phyloP scores from a whole-genome alignment of 2,888 invertebrate species.

The Gastracanthus pulcherrimus region DNA sequence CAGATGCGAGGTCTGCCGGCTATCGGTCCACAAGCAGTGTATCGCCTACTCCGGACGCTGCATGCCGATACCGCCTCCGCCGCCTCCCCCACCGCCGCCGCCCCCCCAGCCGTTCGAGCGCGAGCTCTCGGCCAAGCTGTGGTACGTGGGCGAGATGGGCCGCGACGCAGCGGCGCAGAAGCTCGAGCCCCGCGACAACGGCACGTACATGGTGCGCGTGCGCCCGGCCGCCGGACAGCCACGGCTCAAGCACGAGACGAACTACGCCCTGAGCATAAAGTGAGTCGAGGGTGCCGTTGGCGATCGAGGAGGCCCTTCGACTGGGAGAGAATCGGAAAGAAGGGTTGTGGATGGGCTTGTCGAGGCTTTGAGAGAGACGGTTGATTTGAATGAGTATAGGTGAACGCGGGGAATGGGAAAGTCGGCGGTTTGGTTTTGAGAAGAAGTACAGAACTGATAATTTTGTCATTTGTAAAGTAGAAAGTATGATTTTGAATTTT shows the following conservation, averaged over 20 bases:
- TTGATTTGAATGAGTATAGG: no score
- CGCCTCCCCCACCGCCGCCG: slow-evolving; percentile 81
- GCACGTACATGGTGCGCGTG: slow-evolving; percentile 91
- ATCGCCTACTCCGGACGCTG: slow-evolving; percentile 89
- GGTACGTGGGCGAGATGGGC: slow-evolving; percentile 94
- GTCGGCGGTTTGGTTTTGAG: no score
- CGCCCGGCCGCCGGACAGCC: slow-evolving; percentile 85
- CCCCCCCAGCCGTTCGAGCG: slow-evolving; percentile 80
- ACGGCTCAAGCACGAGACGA: slow-evolving; percentile 82
- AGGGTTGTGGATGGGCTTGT: no score
- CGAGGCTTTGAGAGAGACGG: no score
- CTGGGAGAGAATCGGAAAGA: no score
- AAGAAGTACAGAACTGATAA: no score
- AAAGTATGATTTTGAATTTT: no score
- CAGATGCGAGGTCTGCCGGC: slow-evolving; percentile 88
- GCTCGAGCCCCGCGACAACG: slow-evolving; percentile 88
- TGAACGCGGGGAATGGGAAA: no score
- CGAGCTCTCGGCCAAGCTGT: slow-evolving; percentile 77
- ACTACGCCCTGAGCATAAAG: slow-evolving; percentile 92
- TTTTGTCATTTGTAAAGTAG: no score
- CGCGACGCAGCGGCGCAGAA: slow-evolving; percentile 87
- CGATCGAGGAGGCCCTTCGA: no score
- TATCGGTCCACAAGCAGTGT: slow-evolving; percentile 93
- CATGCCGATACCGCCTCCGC: slow-evolving; percentile 79
- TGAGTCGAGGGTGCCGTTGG: no score